These are phyloP conservation scores for Caranx ignobilis DNA, from an alignment of 2,113 vertebrate species.

Conservation along the genomic window DNA sequence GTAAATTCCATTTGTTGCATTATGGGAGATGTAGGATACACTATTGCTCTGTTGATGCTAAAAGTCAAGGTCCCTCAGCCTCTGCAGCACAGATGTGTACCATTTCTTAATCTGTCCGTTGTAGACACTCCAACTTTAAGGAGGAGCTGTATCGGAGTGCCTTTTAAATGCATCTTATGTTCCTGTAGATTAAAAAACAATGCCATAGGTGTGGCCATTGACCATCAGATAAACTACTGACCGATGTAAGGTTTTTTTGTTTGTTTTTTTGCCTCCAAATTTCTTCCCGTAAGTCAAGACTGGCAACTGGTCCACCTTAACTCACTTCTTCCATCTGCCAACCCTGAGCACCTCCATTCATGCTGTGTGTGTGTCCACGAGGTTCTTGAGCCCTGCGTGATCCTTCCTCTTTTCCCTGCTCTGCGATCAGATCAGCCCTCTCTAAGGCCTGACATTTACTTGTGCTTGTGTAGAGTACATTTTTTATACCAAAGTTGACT, in stretches of 20 bases:
- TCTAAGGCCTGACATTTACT: not conserved
- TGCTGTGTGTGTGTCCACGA: not conserved
- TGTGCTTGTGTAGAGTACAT: not conserved
- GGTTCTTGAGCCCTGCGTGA: not conserved
- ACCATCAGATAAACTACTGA: not conserved
- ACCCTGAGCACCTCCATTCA: not conserved
- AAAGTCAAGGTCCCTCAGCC: not conserved
- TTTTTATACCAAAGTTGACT: not conserved
- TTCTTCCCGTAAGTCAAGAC: too few relatives aligned
- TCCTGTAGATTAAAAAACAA: not conserved
- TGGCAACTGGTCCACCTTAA: too few relatives aligned
- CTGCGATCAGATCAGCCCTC: not conserved
- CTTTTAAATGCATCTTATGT: not conserved
- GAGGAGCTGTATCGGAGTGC: not conserved
- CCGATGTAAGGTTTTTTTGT: not conserved
- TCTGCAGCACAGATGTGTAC: not conserved
- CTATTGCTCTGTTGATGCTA: not conserved
- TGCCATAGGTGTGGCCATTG: not conserved
- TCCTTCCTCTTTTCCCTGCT: constrained; percentile 2
- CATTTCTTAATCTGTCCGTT: not conserved
- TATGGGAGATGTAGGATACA: not conserved
- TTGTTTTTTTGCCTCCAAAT: too few relatives aligned
- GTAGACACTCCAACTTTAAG: not conserved
- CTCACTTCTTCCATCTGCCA: not conserved
- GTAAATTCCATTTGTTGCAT: not conserved